Evolutionary conservation across 1,140 invertebrate species (phyloP), one percentile per base, ranked within the genome.

Genomic region (Listronotus oregonensis): DNA sequence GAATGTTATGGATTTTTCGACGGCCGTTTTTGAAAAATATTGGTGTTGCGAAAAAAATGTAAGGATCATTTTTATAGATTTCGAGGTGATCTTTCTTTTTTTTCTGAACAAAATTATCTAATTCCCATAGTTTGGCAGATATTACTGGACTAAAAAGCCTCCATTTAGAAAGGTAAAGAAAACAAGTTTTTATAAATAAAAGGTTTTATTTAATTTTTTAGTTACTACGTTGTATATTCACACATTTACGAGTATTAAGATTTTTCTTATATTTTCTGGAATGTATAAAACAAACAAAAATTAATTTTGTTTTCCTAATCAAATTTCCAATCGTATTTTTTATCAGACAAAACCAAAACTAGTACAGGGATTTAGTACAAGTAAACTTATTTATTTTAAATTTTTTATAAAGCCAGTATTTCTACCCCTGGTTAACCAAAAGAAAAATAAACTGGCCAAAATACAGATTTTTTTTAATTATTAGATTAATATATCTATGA

Each of bases 221-320:
- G 21, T 50, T 31, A 31, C 47, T 50, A 50, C 47, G 6, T 21
- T 50, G 47, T 50, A 50, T 50, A 50, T 50, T 50, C 47, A 50
- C 47, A 50, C 47, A 31, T 50, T 50, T 18, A 15, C 9, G 47
- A 50, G 47, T 50, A 50, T 50, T 50, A 50, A 21, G 47, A 18
- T 50, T 50, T 18, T 50, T 46, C 21, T 50, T 50, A 50, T 50
- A 21, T 50, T 50, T 50, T 50, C 21, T 50, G 47, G 47, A 50
- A 50, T 50, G 47, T 50, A 50, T 21, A 18, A 50, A 18, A 50
- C 18, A 50, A 50, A 50, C 11, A 37, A 37, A 37, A 8, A 8
- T 37, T 37, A 37, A 37, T 37, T 37, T 37, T 21, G 21, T 10
- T 18, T 17, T 14, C n/a, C 2, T 14, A 46, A 46, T 18, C 5